These are phyloP conservation scores for Linepithema humile DNA, from an alignment of 1,140 invertebrate species.

Conservation along the genomic window DNA sequence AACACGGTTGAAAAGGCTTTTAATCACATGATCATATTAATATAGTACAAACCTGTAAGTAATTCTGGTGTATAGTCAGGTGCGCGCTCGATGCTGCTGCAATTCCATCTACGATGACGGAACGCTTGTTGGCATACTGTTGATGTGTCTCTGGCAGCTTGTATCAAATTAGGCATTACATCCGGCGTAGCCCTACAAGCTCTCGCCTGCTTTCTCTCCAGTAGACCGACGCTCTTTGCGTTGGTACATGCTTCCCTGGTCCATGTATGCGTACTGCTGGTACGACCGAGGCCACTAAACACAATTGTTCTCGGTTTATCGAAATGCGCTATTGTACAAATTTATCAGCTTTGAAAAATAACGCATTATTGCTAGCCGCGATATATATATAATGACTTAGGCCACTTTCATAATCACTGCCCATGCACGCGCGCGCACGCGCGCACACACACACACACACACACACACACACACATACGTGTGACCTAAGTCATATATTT, in stretches of 20 bases:
- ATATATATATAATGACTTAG: too few relatives aligned
- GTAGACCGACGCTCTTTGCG: conserved; percentile 84
- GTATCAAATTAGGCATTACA: conserved; percentile 90
- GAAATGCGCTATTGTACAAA: conserved; percentile 29
- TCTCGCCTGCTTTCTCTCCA: conserved; percentile 87
- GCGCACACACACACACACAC: too few relatives aligned
- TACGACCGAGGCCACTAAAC: conserved; percentile 76
- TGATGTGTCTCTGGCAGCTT: conserved; percentile 88
- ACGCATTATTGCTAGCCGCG: neutral
- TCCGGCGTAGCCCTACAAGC: conserved; percentile 87
- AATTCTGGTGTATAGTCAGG: conserved; percentile 91
- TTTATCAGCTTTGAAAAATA: conserved; percentile 30
- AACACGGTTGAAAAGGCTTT: neutral
- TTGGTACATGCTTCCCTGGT: conserved; percentile 83
- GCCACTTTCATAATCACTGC: too few relatives aligned
- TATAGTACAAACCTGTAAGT: conserved; percentile 86
- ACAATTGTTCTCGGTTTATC: conserved; percentile 41
- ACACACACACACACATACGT: too few relatives aligned
- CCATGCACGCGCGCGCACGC: too few relatives aligned
- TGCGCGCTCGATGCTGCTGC: conserved; percentile 90
- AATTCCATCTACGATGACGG: conserved; percentile 92
- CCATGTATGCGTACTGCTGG: conserved; percentile 77
- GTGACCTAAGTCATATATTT: too few relatives aligned
- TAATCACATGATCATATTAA: neutral
- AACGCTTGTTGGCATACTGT: conserved; percentile 90